Conservation (phyloP, 2,797 vertebrate species). For the Enteromius treurensis region DNA sequence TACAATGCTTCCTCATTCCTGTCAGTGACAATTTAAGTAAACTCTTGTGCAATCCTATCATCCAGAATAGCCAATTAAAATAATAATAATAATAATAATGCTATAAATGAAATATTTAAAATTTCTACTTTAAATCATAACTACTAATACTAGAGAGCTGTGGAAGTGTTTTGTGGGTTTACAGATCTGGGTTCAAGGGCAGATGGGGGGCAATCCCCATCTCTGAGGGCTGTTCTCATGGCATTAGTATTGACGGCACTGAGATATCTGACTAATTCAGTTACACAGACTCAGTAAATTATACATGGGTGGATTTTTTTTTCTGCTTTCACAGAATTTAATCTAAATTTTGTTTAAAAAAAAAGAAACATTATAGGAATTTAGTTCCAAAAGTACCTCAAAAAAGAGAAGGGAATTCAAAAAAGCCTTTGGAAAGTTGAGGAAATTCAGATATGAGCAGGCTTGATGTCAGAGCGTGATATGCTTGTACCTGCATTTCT, state of each 20-base stretch:
- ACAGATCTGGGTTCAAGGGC: background rate
- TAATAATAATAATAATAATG: background rate
- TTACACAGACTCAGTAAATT: constrained; percentile 32
- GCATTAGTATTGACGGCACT: constrained; percentile 3
- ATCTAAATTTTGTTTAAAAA: background rate
- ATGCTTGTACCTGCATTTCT: constrained; percentile 29
- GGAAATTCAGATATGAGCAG: constrained; percentile 22
- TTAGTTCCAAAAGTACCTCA: constrained; percentile 51
- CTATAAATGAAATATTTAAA: background rate
- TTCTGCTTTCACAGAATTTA: background rate
- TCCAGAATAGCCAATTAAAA: background rate
- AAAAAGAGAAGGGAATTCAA: constrained; percentile 35
- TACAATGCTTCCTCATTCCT: constrained; percentile 28
- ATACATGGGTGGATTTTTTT: constrained; percentile 43
- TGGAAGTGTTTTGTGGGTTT: constrained; percentile 22
- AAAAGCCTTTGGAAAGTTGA: constrained; percentile 23
- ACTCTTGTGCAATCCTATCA: constrained; percentile 38
- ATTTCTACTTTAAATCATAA: background rate
- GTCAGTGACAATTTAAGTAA: constrained; percentile 34
- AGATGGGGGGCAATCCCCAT: constrained; percentile 40
- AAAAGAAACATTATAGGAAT: constrained; percentile 19
- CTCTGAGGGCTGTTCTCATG: background rate
- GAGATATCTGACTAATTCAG: constrained; percentile 50
- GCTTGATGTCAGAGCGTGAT: background rate
- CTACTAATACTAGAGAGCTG: no score